A percentile compares a stretch with the other conserved stretches of the same genome.
Conservation (phyloP, 2,888 invertebrate species). For the Drosophila macrothrix region DNA sequence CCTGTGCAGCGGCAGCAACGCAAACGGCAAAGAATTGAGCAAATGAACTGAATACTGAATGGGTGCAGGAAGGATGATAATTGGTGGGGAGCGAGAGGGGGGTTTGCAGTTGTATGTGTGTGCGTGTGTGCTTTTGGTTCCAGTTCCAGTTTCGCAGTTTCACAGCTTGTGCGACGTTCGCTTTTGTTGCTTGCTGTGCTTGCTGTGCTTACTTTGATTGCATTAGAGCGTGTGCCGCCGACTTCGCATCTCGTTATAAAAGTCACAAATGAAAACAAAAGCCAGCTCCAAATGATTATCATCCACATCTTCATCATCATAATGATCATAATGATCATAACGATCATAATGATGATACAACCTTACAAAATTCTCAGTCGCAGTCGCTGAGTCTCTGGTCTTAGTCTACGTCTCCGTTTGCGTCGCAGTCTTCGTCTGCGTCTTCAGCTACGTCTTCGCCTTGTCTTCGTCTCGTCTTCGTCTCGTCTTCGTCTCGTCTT, state of each 20-base stretch:
- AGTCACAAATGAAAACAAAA: conserved; percentile 72
- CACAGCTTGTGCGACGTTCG: conserved; percentile 60
- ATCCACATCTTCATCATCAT: conserved; percentile 5
- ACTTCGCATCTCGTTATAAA: conserved; percentile 74
- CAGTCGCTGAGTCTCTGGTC: conserved; percentile 38
- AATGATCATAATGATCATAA: conserved; percentile 5
- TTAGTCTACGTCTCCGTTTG: conserved; percentile 45
- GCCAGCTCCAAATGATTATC: conserved; percentile 55
- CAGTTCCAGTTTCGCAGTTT: conserved; percentile 68
- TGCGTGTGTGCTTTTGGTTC: conserved; percentile 21
- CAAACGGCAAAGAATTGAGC: conserved; percentile 54
- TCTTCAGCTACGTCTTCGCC: not conserved
- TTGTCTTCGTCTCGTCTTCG: not conserved
- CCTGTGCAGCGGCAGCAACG: conserved; percentile 13
- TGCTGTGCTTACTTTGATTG: conserved; percentile 64
- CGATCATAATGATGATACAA: conserved; percentile 67
- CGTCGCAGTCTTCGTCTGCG: conserved; percentile 45
- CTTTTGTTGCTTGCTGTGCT: conserved; percentile 44
- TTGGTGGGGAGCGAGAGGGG: conserved; percentile 11
- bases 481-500: not conserved
- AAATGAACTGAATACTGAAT: conserved; percentile 60
- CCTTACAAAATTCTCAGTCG: conserved; percentile 74
- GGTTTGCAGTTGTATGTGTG: conserved; percentile 11
- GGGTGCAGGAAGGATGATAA: conserved; percentile 2
- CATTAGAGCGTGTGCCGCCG: conserved; percentile 78